These are phyloP conservation scores for Daktulosphaira vitifoliae DNA, from an alignment of 1,140 invertebrate species.

Conservation along the genomic window DNA sequence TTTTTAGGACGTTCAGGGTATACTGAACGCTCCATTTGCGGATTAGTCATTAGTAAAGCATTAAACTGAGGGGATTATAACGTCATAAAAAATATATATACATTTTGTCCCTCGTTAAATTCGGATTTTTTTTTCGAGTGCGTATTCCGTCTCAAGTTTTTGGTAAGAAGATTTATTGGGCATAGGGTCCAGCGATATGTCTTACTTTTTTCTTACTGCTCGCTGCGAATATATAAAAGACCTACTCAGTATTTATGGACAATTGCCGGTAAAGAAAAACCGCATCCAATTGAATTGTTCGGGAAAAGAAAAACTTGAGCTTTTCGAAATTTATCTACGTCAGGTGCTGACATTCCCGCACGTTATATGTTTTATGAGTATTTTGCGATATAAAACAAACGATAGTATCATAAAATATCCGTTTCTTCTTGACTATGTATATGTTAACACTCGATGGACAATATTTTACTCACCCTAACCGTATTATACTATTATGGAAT, in stretches of 20 bases:
- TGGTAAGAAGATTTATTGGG: slow-evolving; percentile 25
- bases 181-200: slow-evolving; percentile 5
- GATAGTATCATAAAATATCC: slow-evolving; percentile 2
- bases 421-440: background rate
- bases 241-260: background rate
- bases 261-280: background rate
- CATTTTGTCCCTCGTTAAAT: slow-evolving; percentile 5
- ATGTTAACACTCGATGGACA: background rate
- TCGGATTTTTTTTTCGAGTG: slow-evolving; percentile 7
- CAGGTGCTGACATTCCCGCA: slow-evolving; percentile 26
- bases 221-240: background rate
- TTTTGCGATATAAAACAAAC: slow-evolving; percentile 16
- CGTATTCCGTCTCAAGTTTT: background rate
- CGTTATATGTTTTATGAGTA: slow-evolving; percentile 14
- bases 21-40: slow-evolving; percentile 6
- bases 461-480: background rate
- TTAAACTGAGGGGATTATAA: slow-evolving; percentile 9
- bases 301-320: background rate
- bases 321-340: slow-evolving; percentile 28
- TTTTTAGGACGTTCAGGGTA: too few relatives aligned
- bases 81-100: background rate
- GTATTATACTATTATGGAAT: too few relatives aligned
- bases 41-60: slow-evolving; percentile 27
- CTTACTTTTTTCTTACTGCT: slow-evolving; percentile 20
- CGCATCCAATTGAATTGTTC: background rate